phyloP scores from a whole-genome alignment of 1,140 invertebrate species.

The Helicoverpa armigera region DNA sequence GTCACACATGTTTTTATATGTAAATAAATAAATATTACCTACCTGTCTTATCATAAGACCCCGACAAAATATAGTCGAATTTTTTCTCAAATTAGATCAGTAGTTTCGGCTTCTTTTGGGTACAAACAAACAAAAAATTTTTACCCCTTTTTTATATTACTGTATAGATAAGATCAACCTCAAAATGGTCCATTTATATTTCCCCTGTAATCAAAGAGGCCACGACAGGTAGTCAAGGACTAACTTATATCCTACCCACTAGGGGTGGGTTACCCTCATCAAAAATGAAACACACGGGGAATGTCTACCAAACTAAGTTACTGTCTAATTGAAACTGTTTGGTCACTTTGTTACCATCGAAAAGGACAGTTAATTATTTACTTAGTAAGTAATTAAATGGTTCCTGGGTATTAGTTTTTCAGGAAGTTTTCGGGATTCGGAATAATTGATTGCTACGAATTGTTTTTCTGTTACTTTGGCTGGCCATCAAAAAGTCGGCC shows the following conservation, averaged over 20 bases:
- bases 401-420: background rate
- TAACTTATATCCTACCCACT: background rate
- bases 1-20: too few species aligned
- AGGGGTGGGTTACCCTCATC: constrained; percentile 1
- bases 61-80: too few species aligned
- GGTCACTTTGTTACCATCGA: background rate
- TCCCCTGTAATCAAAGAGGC: constrained; percentile 11
- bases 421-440: background rate
- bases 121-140: too few species aligned
- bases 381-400: constrained; percentile 24
- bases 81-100: too few species aligned
- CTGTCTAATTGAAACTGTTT: constrained; percentile 19
- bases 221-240: background rate
- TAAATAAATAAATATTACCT: too few species aligned
- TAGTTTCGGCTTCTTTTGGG: too few species aligned
- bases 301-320: constrained; percentile 11
- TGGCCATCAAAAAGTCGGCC: too few species aligned
- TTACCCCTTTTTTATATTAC: too few species aligned
- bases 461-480: too few species aligned
- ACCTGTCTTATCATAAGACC: too few species aligned
- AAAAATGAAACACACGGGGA: constrained; percentile 10
- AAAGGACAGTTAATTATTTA: constrained; percentile 10
- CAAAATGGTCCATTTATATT: constrained; percentile 27
- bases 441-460: too few species aligned
- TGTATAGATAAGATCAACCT: background rate